phyloP scores from a whole-genome alignment of 2,113 vertebrate species.

The Stegastes partitus region DNA sequence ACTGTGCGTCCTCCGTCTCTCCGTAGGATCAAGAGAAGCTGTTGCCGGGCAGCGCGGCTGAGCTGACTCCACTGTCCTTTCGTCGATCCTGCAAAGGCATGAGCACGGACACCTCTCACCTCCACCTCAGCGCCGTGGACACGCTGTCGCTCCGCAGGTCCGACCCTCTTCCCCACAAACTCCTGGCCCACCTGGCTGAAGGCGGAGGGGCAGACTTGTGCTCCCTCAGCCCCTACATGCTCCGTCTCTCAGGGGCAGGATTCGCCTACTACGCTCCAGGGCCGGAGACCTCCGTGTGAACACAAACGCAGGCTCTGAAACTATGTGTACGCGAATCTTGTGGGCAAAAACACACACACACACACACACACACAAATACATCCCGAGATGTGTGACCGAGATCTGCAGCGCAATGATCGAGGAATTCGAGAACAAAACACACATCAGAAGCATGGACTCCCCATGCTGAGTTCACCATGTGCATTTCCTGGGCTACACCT shows the following conservation, averaged over 20 bases:
- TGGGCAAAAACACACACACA: neutral
- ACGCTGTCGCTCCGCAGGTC: constrained; percentile 81
- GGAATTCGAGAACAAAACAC: constrained; percentile 39
- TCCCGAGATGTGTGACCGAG: constrained; percentile 21
- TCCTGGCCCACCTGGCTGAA: constrained; percentile 83
- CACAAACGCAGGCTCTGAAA: constrained; percentile 19
- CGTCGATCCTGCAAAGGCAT: constrained; percentile 80
- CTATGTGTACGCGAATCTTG: constrained; percentile 1
- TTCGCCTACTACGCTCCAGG: constrained; percentile 84
- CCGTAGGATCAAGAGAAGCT: constrained; percentile 82
- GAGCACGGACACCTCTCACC: constrained; percentile 79
- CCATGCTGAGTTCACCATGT: constrained; percentile 69
- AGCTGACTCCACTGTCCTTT: constrained; percentile 87
- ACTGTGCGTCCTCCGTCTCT: neutral
- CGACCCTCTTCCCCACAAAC: constrained; percentile 82
- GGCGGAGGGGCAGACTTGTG: constrained; percentile 81
- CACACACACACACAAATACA: neutral
- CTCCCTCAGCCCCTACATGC: constrained; percentile 83
- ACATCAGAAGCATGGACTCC: constrained; percentile 33
- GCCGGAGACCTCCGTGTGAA: constrained; percentile 89
- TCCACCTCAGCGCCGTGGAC: constrained; percentile 70
- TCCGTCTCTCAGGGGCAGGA: constrained; percentile 79
- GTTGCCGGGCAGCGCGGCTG: constrained; percentile 75
- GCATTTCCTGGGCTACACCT: constrained; percentile 67
- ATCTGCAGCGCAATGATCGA: constrained; percentile 38